Evolutionary conservation across 1,140 invertebrate species (phyloP).

Genomic region (Neodiprion fabricii): DNA sequence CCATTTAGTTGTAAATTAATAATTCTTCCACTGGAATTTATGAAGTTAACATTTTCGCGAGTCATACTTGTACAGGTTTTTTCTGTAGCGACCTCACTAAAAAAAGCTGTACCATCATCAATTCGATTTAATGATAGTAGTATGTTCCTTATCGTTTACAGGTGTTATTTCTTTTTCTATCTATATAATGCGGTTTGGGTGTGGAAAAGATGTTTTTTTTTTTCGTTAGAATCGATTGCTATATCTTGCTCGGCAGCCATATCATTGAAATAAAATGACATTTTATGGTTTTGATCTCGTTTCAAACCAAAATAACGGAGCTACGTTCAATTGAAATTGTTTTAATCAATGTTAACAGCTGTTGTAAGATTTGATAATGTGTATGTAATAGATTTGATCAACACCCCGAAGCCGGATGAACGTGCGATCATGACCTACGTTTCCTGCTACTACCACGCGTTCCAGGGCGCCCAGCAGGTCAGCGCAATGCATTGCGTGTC

Average conservation of each 20-base stretch:
- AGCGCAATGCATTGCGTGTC: conserved; percentile 65
- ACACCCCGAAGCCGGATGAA: conserved; percentile 97
- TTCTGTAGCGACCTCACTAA: no score
- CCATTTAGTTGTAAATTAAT: not conserved
- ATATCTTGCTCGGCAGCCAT: not conserved
- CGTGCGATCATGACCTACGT: conserved; percentile 98
- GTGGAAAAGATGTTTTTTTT: no score
- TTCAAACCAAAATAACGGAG: not conserved
- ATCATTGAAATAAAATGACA: not conserved
- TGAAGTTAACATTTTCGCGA: conserved; percentile 13
- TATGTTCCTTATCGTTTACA: no score
- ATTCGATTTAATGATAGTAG: no score
- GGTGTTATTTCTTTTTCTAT: no score
- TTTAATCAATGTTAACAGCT: not conserved
- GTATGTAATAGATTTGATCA: conserved; percentile 86
- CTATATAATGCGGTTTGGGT: no score
- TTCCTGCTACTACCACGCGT: conserved; percentile 98
- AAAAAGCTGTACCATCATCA: no score
- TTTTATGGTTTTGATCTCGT: not conserved
- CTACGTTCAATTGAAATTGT: not conserved
- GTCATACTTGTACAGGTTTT: no score
- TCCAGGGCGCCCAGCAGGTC: conserved; percentile 98
- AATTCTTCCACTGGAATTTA: conserved; percentile 9
- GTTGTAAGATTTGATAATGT: conserved; percentile 13
- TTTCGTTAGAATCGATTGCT: no score